Evolutionary conservation across 2,797 vertebrate genomes (phyloP).

Genomic region (Poecilia wingei): DNA sequence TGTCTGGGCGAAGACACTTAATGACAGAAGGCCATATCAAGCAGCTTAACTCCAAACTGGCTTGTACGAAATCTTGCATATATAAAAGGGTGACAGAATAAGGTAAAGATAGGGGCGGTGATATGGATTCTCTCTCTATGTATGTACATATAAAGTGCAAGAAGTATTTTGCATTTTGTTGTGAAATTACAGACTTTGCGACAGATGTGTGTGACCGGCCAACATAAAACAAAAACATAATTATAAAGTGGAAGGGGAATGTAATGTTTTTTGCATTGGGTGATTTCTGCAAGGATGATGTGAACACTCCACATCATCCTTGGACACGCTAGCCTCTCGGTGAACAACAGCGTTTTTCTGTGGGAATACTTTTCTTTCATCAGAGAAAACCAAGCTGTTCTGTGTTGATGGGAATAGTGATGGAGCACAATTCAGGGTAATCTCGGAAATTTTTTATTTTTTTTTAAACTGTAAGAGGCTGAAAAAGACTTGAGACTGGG

Average conservation of each 20-base stretch:
- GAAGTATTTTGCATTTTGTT: neutral
- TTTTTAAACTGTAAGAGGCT: neutral
- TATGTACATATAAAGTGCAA: neutral
- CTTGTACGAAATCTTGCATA: neutral
- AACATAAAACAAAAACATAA: neutral
- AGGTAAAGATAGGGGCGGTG: neutral
- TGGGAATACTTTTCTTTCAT: neutral
- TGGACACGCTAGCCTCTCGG: neutral
- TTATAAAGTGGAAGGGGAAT: neutral
- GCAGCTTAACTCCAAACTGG: neutral
- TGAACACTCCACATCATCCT: neutral
- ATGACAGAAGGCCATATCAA: neutral
- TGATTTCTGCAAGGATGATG: too few relatives aligned
- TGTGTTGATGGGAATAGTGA: neutral
- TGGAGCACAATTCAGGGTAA: neutral
- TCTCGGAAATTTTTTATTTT: too few relatives aligned
- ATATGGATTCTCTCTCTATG: neutral
- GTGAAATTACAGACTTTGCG: neutral
- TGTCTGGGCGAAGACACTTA: slow-evolving; percentile 8
- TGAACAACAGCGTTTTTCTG: neutral
- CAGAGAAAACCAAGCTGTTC: neutral
- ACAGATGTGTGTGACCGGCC: neutral
- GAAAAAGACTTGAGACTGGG: neutral
- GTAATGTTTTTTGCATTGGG: neutral
- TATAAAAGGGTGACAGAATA: neutral